These are phyloP conservation scores for Neocloeon triangulifer DNA, from an alignment of 1,140 invertebrate species.

Conservation along the genomic window DNA sequence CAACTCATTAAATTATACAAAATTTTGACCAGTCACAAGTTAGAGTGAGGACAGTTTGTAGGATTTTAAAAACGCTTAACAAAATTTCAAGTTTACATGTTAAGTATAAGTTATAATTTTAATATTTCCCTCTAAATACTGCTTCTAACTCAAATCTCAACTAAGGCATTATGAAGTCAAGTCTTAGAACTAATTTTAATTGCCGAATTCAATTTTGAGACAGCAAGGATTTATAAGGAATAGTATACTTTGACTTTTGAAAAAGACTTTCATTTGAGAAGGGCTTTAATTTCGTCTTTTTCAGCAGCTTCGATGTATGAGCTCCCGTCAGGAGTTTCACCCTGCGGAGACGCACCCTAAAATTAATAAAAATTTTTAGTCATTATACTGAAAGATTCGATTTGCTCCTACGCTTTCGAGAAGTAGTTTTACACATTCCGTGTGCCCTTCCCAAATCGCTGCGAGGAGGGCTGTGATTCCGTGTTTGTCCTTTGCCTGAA, in stretches of 20 bases:
- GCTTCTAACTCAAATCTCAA: too few species aligned
- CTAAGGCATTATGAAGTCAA: too few species aligned
- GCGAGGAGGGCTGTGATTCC: slow-evolving; percentile 78
- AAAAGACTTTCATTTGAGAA: slow-evolving; percentile 23
- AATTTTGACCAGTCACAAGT: too few species aligned
- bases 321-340: slow-evolving; percentile 63
- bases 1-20: too few species aligned
- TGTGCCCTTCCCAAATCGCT: slow-evolving; percentile 91
- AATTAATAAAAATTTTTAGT: slow-evolving; percentile 14
- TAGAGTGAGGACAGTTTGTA: too few species aligned
- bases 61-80: too few species aligned
- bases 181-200: too few species aligned
- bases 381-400: too few species aligned
- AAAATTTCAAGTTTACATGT: too few species aligned
- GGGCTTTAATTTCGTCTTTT: slow-evolving; percentile 71
- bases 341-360: slow-evolving; percentile 63
- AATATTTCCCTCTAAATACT: too few species aligned
- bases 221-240: neutral
- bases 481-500: slow-evolving; percentile 71
- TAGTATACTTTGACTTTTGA: neutral
- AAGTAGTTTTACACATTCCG: slow-evolving; percentile 67
- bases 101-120: too few species aligned
- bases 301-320: slow-evolving; percentile 74
- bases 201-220: too few species aligned
- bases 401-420: slow-evolving; percentile 48